Evolutionary conservation across 2,113 vertebrate species (phyloP).

Genomic region (Delphinapterus leucas): DNA sequence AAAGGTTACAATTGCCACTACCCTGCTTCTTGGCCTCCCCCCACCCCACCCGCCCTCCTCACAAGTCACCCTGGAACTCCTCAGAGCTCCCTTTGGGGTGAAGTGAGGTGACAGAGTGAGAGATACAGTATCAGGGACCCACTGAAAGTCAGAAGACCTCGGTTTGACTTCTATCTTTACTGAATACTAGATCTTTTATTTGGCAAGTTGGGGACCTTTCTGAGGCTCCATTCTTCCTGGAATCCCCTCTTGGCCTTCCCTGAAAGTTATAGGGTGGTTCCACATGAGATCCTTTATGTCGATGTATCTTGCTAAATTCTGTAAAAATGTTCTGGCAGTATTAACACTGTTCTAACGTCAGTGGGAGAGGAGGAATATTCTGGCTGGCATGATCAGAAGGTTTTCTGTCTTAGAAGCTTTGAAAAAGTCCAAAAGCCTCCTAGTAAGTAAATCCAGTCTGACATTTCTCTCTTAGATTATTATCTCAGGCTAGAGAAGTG

Average conservation of each 20-base stretch:
- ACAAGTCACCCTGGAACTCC: not conserved
- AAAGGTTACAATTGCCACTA: not conserved
- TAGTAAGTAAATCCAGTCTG: not conserved
- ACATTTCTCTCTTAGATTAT: not conserved
- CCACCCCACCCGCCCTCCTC: too few relatives aligned
- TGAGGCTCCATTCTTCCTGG: not conserved
- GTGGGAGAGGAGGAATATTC: not conserved
- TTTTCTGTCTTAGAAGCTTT: constrained; percentile 3
- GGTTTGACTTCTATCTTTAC: not conserved
- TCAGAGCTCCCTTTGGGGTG: not conserved
- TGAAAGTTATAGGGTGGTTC: not conserved
- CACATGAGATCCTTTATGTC: not conserved
- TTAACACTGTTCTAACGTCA: not conserved
- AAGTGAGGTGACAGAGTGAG: not conserved
- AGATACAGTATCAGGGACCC: not conserved
- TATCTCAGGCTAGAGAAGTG: not conserved
- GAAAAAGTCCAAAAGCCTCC: not conserved
- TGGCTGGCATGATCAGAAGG: not conserved
- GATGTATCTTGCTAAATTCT: not conserved
- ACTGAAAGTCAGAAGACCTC: not conserved
- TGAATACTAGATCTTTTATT: not conserved
- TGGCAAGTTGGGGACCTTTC: not conserved
- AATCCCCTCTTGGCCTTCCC: not conserved
- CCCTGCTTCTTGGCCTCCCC: not conserved
- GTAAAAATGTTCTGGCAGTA: not conserved